A percentile compares a stretch with the other conserved stretches of the same genome.
Evolutionary conservation across 2,113 vertebrate species (phyloP).

Genomic region (Oceanodroma tethys): DNA sequence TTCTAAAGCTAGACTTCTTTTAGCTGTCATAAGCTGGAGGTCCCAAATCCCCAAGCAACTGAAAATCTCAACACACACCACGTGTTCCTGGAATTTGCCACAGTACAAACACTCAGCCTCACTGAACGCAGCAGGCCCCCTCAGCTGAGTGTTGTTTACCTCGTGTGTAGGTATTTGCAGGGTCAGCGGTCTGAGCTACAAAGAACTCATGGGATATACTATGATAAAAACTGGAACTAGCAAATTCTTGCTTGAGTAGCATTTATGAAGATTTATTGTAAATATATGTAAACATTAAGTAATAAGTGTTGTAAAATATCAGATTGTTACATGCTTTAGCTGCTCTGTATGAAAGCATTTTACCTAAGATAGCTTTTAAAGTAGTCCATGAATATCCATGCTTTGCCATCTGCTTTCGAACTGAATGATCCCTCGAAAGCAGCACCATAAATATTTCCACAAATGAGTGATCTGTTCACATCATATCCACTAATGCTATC

Average conservation of each 20-base stretch:
- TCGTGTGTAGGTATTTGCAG: neutral
- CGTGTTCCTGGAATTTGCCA: accelerated
- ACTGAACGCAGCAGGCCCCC: neutral
- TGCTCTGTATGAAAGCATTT: slow-evolving; percentile 36
- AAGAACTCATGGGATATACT: neutral
- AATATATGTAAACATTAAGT: slow-evolving; percentile 41
- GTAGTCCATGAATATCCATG: slow-evolving; percentile 47
- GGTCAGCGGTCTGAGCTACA: neutral
- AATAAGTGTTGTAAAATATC: slow-evolving; percentile 27
- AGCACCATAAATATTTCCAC: slow-evolving; percentile 68
- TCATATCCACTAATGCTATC: slow-evolving; percentile 65
- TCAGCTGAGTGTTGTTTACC: neutral
- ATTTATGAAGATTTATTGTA: slow-evolving; percentile 25
- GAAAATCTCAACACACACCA: neutral
- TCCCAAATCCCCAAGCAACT: neutral
- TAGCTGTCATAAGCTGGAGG: neutral
- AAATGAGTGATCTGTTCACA: slow-evolving; percentile 69
- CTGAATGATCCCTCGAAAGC: slow-evolving; percentile 67
- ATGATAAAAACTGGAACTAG: neutral
- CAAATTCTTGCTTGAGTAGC: slow-evolving; percentile 11
- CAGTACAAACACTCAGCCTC: neutral
- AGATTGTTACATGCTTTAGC: slow-evolving; percentile 38
- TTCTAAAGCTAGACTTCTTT: neutral
- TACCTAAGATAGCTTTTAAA: slow-evolving; percentile 56
- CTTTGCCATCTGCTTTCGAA: slow-evolving; percentile 51